phyloP scores from a whole-genome alignment of 1,140 invertebrate species.

The Cherax destructor region DNA sequence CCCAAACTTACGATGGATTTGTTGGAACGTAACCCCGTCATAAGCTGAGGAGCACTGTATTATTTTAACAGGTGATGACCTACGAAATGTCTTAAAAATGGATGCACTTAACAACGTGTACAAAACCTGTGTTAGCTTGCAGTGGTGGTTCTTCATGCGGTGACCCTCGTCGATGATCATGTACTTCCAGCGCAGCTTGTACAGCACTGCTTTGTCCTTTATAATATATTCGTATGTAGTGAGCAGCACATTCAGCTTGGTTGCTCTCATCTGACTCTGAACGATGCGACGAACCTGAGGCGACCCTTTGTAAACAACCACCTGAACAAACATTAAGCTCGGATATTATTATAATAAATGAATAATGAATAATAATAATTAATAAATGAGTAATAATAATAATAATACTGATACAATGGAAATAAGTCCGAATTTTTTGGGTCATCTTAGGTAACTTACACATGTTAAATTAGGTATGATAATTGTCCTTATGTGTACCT shows the following conservation, averaged over 20 bases:
- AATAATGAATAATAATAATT: too few relatives aligned
- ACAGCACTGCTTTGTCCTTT: conserved; percentile 96
- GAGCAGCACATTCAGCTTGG: conserved; percentile 97
- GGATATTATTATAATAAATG: neutral
- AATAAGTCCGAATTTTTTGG: too few relatives aligned
- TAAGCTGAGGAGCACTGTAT: too few relatives aligned
- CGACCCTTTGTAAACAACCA: conserved; percentile 85
- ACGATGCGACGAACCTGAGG: conserved; percentile 89
- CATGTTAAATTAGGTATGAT: too few relatives aligned
- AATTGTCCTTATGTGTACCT: too few relatives aligned
- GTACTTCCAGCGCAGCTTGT: conserved; percentile 98
- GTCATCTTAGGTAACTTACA: too few relatives aligned
- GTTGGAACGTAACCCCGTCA: too few relatives aligned
- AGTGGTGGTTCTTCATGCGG: conserved; percentile 99
- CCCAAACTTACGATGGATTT: too few relatives aligned
- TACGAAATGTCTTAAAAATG: too few relatives aligned
- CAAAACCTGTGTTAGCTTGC: conserved; percentile 92
- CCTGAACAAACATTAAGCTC: conserved; percentile 72
- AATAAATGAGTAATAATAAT: too few relatives aligned
- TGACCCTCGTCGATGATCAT: conserved; percentile 99
- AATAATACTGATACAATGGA: too few relatives aligned
- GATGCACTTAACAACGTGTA: neutral
- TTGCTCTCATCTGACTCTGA: conserved; percentile 91
- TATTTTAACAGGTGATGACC: too few relatives aligned
- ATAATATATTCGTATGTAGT: conserved; percentile 99